Conservation (phyloP, 1,140 invertebrate genomes). For the Eriocheir sinensis region DNA sequence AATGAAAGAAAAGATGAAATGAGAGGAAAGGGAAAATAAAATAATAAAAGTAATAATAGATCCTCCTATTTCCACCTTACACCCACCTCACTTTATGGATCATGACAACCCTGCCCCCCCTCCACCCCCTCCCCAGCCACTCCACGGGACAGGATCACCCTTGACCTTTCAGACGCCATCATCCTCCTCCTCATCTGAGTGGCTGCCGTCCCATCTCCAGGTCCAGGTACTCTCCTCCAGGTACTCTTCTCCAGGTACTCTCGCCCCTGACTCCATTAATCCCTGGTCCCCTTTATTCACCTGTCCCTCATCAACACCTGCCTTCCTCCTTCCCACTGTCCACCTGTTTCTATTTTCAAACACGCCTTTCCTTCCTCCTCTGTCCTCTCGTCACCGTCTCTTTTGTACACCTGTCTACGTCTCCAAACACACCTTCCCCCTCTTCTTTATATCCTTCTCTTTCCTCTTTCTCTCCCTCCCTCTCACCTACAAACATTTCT, state of each 20-base stretch:
- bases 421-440: neutral
- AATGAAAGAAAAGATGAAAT: neutral
- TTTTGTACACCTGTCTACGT: neutral
- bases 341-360: no score
- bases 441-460: neutral
- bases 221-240: no score
- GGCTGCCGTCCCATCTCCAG: neutral
- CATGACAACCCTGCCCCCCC: neutral
- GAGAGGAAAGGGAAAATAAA: neutral
- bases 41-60: neutral
- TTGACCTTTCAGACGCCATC: no score
- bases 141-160: neutral
- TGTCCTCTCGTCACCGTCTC: neutral
- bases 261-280: neutral
- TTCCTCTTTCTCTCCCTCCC: no score
- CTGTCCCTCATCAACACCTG: no score
- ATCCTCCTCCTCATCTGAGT: neutral
- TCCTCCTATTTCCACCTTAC: neutral
- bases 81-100: no score
- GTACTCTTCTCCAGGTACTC: neutral
- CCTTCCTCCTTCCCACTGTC: no score
- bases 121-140: neutral
- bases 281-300: neutral
- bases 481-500: neutral
- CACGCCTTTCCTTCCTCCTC: neutral